A percentile compares a stretch with the other conserved stretches of the same genome.
Evolutionary conservation across 2,888 invertebrate species (phyloP).

Genomic region (Acrobeloides nanus): DNA sequence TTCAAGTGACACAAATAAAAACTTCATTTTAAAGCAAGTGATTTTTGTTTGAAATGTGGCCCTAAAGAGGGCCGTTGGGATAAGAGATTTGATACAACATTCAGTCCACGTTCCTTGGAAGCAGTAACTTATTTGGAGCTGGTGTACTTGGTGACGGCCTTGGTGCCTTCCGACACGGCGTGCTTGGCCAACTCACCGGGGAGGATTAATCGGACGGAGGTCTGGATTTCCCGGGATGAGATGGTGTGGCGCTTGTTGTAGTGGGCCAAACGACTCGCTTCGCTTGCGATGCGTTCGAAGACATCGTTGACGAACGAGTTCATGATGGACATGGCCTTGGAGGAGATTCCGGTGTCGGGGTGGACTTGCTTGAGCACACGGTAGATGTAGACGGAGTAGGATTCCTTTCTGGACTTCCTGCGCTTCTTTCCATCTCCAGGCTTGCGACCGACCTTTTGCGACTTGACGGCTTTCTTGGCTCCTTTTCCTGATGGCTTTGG

Average conservation of each 20-base stretch:
- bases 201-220: slow-evolving; percentile 62
- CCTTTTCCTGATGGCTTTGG: slow-evolving; percentile 47
- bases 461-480: slow-evolving; percentile 51
- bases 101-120: too few species aligned
- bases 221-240: slow-evolving; percentile 66
- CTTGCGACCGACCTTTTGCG: slow-evolving; percentile 34
- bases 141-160: slow-evolving; percentile 63
- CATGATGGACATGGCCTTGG: slow-evolving; percentile 67
- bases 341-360: slow-evolving; percentile 65
- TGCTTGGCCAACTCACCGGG: slow-evolving; percentile 71
- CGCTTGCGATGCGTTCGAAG: slow-evolving; percentile 65
- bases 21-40: too few species aligned
- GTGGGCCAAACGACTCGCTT: slow-evolving; percentile 60
- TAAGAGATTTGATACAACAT: too few species aligned
- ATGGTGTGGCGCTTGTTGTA: slow-evolving; percentile 66
- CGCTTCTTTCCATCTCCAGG: slow-evolving; percentile 49
- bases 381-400: slow-evolving; percentile 59
- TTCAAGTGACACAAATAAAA: too few species aligned
- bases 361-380: slow-evolving; percentile 62
- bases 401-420: slow-evolving; percentile 41
- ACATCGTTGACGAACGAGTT: slow-evolving; percentile 70
- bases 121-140: slow-evolving; percentile 49
- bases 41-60: too few species aligned
- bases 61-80: too few species aligned
- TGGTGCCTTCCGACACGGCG: slow-evolving; percentile 66